Evolutionary conservation across 1,140 invertebrate species (phyloP).

Genomic region (Leptopilina boulardi): DNA sequence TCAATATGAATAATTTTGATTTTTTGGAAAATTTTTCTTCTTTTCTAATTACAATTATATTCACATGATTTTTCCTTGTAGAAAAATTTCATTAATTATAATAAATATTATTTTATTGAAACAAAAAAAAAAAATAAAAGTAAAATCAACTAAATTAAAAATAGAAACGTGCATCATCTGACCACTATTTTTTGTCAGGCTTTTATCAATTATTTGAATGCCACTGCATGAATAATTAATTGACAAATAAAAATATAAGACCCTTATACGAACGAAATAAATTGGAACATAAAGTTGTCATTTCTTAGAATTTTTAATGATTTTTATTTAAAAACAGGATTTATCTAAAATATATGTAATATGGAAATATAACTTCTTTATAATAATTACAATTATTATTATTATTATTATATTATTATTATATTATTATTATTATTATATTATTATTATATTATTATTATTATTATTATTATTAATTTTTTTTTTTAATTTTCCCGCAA

Average conservation of each 20-base stretch:
- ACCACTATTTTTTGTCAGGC: background rate
- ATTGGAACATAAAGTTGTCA: background rate
- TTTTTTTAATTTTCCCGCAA: too few species aligned
- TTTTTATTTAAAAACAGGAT: background rate
- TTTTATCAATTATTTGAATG: background rate
- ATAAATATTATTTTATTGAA: too few species aligned
- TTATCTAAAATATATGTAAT: background rate
- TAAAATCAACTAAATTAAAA: too few species aligned
- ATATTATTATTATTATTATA: too few species aligned
- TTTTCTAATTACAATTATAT: too few species aligned
- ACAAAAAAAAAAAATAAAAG: too few species aligned
- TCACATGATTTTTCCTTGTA: too few species aligned
- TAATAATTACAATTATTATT: background rate
- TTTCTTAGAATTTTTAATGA: background rate
- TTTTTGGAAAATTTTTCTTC: background rate
- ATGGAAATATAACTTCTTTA: slow-evolving; percentile 3
- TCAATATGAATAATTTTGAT: slow-evolving; percentile 36
- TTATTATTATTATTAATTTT: too few species aligned
- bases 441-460: too few species aligned
- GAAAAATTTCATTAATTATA: too few species aligned
- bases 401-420: too few species aligned
- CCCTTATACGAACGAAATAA: background rate
- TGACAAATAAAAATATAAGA: background rate
- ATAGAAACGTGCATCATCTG: too few species aligned
- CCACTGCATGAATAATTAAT: slow-evolving; percentile 7